A percentile compares a stretch with the other conserved stretches of the same genome.
Evolutionary conservation across 2,888 invertebrate genomes (phyloP).

Genomic region (Agrenia bidenticulata): DNA sequence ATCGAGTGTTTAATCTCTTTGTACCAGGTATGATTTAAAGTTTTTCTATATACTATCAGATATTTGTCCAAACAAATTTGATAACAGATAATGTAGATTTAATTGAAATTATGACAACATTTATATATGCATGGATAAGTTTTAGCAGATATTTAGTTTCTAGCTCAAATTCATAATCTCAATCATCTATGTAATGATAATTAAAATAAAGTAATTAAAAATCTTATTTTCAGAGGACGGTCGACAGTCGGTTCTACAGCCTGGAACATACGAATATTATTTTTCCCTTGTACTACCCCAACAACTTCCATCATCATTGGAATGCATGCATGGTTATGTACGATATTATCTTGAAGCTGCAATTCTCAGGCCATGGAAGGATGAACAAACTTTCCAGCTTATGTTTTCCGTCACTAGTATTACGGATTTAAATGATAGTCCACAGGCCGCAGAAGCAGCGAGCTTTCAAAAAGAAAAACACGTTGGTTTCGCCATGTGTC

Average conservation of each 20-base stretch:
- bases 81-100: too few relatives aligned
- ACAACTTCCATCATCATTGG: conserved; percentile 33
- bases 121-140: too few relatives aligned
- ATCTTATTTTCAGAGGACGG: conserved; percentile 29
- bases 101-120: too few relatives aligned
- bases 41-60: neutral
- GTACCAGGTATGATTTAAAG: conserved; percentile 12
- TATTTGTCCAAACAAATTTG: too few relatives aligned
- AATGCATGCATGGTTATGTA: conserved; percentile 39
- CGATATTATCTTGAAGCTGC: conserved; percentile 55
- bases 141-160: too few relatives aligned
- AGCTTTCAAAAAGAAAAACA: conserved; percentile 52
- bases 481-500: conserved; percentile 54
- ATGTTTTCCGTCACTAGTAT: conserved; percentile 53
- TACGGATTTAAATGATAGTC: conserved; percentile 54
- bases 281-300: conserved; percentile 33
- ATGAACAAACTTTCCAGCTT: conserved; percentile 48
- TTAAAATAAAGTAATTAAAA: neutral
- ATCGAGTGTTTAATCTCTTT: conserved; percentile 20
- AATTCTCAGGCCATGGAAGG: conserved; percentile 52
- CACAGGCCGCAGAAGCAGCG: conserved; percentile 53
- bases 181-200: too few relatives aligned
- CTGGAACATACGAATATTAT: conserved; percentile 33
- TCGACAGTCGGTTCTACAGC: conserved; percentile 25
- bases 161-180: too few relatives aligned